Base-by-base conservation (phyloP, 2,888 invertebrate genomes). In the Proisotoma minuta region DNA sequence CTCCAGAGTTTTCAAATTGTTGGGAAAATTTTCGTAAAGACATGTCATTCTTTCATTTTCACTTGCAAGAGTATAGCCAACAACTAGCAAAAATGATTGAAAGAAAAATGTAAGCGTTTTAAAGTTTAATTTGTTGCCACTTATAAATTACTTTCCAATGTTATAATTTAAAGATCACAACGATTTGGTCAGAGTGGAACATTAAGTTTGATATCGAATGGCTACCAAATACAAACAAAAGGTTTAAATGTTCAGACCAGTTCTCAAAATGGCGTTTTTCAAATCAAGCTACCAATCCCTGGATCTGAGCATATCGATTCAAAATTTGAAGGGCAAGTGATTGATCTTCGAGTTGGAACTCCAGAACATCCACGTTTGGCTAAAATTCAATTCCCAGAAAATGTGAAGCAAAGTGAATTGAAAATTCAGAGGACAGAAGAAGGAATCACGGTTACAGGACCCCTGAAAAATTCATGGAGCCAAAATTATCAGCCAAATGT, bases 1-100 rank as follows among this genome's bases (percentile, higher is more conserved):
- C 57, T 22, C 63, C 63, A 8, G 53, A 40, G 23, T 68, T 65
- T 65, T 65, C 60, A 43, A 48, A 57, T 5, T 68, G 68, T 34
- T 68, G 65, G 60, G 60, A 24, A n/a, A 53, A 52, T 27, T 68
- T 65, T 23, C 27, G 40, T n/a, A 24, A 29, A 18, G 59, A 63
- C n/a, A 68, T 65, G 62, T 57, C 57, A 22, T 27, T 20, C 22
- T 68, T 62, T 34, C 57, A 62, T 3, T 49, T 43, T 2, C 10
- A 40, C 1, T 50, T 65, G 59, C 60, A 61, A 39, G 59, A 54
- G 1, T 60, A 60, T n/a, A n/a, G n/a, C 20, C 24, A 48, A 27
- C 29, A 49, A 47, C 34, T 50, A 2, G 34, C 47, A 29, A 54
- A 51, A 47, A 24, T 26, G 47, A 23, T 34, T 53, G 57, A 60